Conservation (phyloP, 2,113 vertebrate genomes). For the Piprites chloris region DNA sequence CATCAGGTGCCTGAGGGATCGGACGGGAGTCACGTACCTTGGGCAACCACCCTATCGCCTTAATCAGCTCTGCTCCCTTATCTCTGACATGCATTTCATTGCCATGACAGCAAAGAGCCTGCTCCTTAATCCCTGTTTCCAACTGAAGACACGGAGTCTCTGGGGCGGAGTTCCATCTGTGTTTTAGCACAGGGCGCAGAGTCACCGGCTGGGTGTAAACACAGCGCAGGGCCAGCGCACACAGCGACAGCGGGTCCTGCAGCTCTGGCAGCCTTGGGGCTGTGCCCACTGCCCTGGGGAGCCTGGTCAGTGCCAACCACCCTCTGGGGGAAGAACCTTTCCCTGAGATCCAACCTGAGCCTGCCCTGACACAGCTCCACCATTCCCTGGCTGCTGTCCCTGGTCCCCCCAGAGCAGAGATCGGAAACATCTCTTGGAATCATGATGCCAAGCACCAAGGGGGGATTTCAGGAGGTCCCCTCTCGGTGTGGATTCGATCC, state of each 20-base stretch:
- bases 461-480: background rate
- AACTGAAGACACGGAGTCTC: background rate
- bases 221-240: background rate
- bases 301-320: background rate
- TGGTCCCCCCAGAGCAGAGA: background rate
- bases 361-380: background rate
- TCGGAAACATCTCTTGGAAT: background rate
- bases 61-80: slow-evolving; percentile 26
- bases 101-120: slow-evolving; percentile 40
- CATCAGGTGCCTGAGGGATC: background rate
- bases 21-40: background rate
- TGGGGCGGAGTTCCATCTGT: background rate
- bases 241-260: background rate
- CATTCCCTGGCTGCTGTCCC: background rate
- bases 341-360: background rate
- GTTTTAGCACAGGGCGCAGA: background rate
- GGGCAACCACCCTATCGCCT: background rate
- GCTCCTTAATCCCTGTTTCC: background rate
- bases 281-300: background rate
- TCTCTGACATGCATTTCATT: background rate
- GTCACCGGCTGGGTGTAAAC: background rate
- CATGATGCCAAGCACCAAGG: background rate
- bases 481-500: background rate
- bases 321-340: background rate
- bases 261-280: background rate